These are phyloP conservation scores for Harmothoe impar DNA, from an alignment of 2,888 invertebrate species.

Conservation along the genomic window DNA sequence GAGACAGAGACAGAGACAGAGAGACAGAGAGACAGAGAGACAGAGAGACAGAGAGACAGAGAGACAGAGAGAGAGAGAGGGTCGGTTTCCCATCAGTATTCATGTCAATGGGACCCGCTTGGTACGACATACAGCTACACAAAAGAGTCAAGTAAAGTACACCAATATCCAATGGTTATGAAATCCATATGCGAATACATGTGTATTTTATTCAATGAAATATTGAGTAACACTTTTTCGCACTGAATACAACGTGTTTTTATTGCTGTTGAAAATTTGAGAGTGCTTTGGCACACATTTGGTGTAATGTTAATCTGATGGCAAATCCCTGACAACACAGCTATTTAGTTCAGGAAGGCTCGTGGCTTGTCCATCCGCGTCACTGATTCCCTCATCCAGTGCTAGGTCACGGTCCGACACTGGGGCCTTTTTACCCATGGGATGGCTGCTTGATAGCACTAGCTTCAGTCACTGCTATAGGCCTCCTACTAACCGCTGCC, in stretches of 20 bases:
- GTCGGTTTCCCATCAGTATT: no score
- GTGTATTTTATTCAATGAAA: no score
- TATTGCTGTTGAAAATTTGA: no score
- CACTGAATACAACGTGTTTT: no score
- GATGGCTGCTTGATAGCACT: background rate
- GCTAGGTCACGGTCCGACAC: slow-evolving; percentile 4
- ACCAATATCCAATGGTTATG: background rate
- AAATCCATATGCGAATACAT: no score
- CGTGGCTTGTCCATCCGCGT: background rate
- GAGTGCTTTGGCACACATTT: no score
- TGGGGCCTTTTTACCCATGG: background rate
- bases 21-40: slow-evolving; percentile 9
- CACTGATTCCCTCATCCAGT: background rate
- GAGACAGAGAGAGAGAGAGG: background rate
- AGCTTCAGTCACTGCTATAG: background rate
- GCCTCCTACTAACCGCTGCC: no score
- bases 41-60: background rate
- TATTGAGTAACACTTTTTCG: no score
- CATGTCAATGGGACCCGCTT: background rate
- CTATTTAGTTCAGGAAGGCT: background rate
- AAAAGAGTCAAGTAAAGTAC: background rate
- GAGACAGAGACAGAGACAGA: background rate
- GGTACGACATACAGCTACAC: background rate
- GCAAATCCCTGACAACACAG: background rate
- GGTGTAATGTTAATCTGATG: background rate